Percentiles rank a stretch among this genome's conserved stretches.
phyloP scores from a whole-genome alignment of 2,113 vertebrate genomes.

The Deroptyus accipitrinus region DNA sequence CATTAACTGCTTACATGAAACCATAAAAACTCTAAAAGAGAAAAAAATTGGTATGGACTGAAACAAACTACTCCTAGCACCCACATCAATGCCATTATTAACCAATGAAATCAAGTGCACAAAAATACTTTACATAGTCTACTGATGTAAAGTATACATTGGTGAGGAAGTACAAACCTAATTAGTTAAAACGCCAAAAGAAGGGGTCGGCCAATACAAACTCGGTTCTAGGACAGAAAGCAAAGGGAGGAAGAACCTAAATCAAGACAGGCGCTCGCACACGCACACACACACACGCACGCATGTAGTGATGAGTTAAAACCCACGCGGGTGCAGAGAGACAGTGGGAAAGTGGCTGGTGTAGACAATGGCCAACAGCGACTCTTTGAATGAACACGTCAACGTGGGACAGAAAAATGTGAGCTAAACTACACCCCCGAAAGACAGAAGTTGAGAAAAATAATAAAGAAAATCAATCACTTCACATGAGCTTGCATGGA shows the following conservation, averaged over 20 bases:
- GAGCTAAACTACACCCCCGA: not conserved
- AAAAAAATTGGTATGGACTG: conserved; percentile 75
- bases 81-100: conserved; percentile 79
- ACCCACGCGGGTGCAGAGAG: conserved; percentile 53
- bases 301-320: not conserved
- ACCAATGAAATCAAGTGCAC: conserved; percentile 82
- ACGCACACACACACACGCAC: not conserved
- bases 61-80: conserved; percentile 81
- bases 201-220: conserved; percentile 63
- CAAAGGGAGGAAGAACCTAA: not conserved
- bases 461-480: not conserved
- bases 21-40: conserved; percentile 74
- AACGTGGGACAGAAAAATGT: conserved; percentile 34
- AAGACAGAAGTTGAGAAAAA: not conserved
- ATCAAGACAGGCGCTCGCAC: conserved; percentile 1
- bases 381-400: conserved; percentile 45
- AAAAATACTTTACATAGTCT: conserved; percentile 81
- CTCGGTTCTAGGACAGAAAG: conserved; percentile 40
- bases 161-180: conserved; percentile 79
- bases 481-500: conserved; percentile 44
- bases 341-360: conserved; percentile 44
- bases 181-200: conserved; percentile 62
- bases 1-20: conserved; percentile 91
- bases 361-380: conserved; percentile 29
- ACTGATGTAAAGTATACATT: conserved; percentile 83